phyloP scores from a whole-genome alignment of 2,888 invertebrate genomes.

The Sinhomidia bicolor region DNA sequence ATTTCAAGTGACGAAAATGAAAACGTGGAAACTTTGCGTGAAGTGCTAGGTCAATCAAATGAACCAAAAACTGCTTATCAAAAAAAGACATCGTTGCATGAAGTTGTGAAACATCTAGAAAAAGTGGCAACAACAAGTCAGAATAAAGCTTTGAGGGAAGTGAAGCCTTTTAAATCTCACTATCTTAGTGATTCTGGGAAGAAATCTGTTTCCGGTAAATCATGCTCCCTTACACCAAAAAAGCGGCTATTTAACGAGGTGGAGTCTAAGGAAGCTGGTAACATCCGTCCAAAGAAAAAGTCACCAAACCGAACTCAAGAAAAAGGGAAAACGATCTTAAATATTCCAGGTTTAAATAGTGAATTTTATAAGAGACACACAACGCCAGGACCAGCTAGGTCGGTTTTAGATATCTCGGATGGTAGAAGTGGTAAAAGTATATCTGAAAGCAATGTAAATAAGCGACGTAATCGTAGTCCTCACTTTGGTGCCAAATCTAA shows the following conservation, averaged over 20 bases:
- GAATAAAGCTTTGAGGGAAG: slow-evolving; percentile 16
- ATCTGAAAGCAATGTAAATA: slow-evolving; percentile 45
- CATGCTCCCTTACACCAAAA: slow-evolving; percentile 64
- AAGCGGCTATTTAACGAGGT: slow-evolving; percentile 73
- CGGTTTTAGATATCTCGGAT: slow-evolving; percentile 19
- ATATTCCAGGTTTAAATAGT: slow-evolving; percentile 73
- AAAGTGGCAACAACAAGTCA: slow-evolving; percentile 43
- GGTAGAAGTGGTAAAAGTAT: slow-evolving; percentile 43
- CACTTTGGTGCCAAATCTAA: slow-evolving; percentile 74
- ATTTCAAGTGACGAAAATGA: slow-evolving; percentile 63
- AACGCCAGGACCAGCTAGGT: neutral
- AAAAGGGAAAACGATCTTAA: slow-evolving; percentile 73
- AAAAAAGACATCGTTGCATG: slow-evolving; percentile 49
- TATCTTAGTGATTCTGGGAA: slow-evolving; percentile 41
- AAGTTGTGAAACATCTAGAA: slow-evolving; percentile 49
- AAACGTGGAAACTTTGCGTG: slow-evolving; percentile 9
- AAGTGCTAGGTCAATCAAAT: slow-evolving; percentile 4
- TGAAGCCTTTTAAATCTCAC: slow-evolving; percentile 18
- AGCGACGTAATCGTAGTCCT: slow-evolving; percentile 67
- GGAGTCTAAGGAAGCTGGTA: slow-evolving; percentile 63
- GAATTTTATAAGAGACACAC: slow-evolving; percentile 69
- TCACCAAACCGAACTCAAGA: slow-evolving; percentile 64
- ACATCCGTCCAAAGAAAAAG: slow-evolving; percentile 74
- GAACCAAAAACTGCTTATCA: neutral
- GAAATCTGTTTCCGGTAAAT: slow-evolving; percentile 35